These are phyloP conservation scores for Clangula hyemalis DNA, from an alignment of 2,797 vertebrate genomes.

Conservation along the genomic window DNA sequence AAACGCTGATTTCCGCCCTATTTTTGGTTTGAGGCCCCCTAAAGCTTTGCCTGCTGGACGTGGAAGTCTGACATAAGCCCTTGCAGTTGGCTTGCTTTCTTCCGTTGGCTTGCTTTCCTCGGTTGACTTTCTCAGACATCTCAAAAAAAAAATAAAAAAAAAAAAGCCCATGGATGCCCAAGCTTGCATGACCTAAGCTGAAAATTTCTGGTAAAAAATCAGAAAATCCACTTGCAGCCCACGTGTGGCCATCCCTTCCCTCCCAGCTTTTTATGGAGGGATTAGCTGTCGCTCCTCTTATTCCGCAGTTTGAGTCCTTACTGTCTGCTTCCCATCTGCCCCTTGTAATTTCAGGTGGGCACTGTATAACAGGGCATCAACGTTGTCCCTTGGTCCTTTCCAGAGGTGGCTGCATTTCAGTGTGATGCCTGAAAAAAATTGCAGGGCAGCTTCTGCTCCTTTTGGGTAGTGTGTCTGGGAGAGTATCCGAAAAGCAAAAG, in stretches of 20 bases:
- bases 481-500: neutral
- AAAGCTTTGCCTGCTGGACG: constrained; percentile 24
- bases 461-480: neutral
- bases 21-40: neutral
- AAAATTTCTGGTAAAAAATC: neutral
- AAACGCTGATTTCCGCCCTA: neutral
- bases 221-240: accelerated
- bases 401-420: neutral
- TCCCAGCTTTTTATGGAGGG: neutral
- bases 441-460: neutral
- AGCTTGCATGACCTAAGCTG: neutral
- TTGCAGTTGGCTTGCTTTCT: neutral
- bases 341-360: neutral
- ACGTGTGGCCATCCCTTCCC: neutral
- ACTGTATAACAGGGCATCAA: accelerated
- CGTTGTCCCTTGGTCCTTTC: neutral
- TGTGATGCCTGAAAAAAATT: neutral
- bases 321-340: neutral
- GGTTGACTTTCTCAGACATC: neutral
- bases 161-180: neutral
- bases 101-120: neutral
- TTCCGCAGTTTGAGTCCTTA: neutral
- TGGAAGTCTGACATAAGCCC: constrained; percentile 32
- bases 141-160: neutral
- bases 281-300: neutral